A percentile compares a stretch with the other conserved stretches of the same genome.
These are phyloP conservation scores for Agelaius phoeniceus DNA, from an alignment of 2,113 vertebrate species.

Conservation along the genomic window DNA sequence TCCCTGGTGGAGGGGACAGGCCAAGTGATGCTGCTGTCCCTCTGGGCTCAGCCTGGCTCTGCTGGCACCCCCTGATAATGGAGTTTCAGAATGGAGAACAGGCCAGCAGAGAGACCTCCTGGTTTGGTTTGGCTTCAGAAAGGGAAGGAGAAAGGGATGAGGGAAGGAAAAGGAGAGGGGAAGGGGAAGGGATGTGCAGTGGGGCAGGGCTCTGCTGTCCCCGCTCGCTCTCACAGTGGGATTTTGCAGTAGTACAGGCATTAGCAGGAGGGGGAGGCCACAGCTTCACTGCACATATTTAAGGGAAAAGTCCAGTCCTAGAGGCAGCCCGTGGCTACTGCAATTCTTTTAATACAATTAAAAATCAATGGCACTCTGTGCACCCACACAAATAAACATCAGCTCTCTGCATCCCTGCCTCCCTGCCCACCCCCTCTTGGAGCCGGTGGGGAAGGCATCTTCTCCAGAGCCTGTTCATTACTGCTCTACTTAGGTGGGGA, in stretches of 20 bases:
- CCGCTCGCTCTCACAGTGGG: accelerated
- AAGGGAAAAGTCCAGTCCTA: slow-evolving; percentile 52
- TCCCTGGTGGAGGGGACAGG: neutral
- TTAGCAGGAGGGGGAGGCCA: neutral
- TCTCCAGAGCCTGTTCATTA: slow-evolving; percentile 65
- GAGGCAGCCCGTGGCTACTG: slow-evolving; percentile 58
- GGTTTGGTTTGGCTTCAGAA: neutral
- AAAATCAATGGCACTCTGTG: slow-evolving; percentile 42
- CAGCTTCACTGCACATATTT: neutral
- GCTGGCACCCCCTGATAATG: neutral
- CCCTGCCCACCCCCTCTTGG: slow-evolving; percentile 10
- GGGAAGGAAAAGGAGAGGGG: neutral
- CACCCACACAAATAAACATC: slow-evolving; percentile 53
- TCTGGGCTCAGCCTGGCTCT: neutral
- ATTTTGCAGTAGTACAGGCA: neutral
- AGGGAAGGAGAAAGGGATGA: neutral
- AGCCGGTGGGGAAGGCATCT: slow-evolving; percentile 40
- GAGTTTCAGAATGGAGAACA: accelerated
- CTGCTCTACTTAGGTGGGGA: slow-evolving; percentile 61
- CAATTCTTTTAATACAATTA: slow-evolving; percentile 40
- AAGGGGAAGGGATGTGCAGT: neutral
- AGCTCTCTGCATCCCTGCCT: slow-evolving; percentile 28
- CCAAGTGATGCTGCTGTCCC: neutral
- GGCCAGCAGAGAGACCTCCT: neutral
- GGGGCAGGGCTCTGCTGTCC: neutral